Conservation (phyloP, 2,113 vertebrate genomes). For the Gobius niger region DNA sequence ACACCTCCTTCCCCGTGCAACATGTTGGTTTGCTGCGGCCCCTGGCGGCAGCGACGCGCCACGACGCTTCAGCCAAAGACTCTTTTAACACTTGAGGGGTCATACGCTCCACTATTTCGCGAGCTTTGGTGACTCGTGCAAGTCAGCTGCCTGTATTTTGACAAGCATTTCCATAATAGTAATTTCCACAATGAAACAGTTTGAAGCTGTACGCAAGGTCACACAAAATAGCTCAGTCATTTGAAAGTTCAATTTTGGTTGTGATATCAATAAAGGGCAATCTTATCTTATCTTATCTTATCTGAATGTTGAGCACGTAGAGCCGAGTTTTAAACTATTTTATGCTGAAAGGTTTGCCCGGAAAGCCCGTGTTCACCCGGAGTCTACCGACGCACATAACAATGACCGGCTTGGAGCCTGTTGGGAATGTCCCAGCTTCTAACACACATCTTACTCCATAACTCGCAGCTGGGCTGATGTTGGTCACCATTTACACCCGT, state of each 20-base stretch:
- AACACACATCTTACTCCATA: neutral
- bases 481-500: constrained; percentile 20
- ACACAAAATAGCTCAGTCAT: too few species aligned
- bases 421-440: constrained; percentile 17
- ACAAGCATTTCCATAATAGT: neutral
- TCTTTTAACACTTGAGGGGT: constrained; percentile 4
- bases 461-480: constrained; percentile 46
- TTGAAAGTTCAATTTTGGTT: too few species aligned
- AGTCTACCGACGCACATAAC: neutral
- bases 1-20: constrained; percentile 49
- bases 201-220: too few species aligned
- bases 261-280: too few species aligned
- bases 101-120: neutral
- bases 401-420: constrained; percentile 44
- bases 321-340: neutral
- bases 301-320: neutral
- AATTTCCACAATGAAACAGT: neutral
- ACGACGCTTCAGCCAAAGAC: neutral
- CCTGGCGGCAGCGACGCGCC: constrained; percentile 33
- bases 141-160: neutral
- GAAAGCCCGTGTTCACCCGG: neutral
- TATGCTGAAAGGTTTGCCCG: constrained; percentile 30
- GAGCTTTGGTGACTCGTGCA: neutral
- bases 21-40: constrained; percentile 52
- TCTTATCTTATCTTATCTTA: too few species aligned